A percentile compares a stretch with the other conserved stretches of the same genome.
Evolutionary conservation across 2,113 vertebrate species (phyloP).

Genomic region (Melierax canorus): DNA sequence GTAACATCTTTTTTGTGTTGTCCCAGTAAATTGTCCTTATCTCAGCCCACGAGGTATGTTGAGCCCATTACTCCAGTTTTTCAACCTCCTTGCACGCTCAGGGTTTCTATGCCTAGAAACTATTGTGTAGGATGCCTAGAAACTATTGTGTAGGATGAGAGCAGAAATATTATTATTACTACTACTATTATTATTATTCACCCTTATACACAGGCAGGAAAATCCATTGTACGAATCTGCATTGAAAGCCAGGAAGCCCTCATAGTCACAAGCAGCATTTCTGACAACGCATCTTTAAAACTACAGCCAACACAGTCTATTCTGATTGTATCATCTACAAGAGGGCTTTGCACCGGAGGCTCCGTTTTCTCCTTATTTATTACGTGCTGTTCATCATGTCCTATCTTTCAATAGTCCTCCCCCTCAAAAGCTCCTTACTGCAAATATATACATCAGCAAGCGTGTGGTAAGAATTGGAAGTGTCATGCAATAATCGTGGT

Average conservation of each 20-base stretch:
- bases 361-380: background rate
- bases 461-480: background rate
- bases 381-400: background rate
- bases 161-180: background rate
- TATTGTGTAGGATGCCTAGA: background rate
- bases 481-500: background rate
- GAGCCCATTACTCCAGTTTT: too few species aligned
- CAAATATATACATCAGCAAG: background rate
- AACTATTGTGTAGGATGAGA: background rate
- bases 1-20: too few species aligned
- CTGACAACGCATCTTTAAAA: slow-evolving; percentile 12
- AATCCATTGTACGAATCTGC: background rate
- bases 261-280: background rate
- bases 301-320: background rate
- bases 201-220: background rate
- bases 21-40: too few species aligned
- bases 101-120: background rate
- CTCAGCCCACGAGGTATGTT: too few species aligned
- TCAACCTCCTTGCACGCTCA: background rate
- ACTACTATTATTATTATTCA: background rate
- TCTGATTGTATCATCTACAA: background rate
- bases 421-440: background rate
- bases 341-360: slow-evolving; percentile 1
- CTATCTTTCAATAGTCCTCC: background rate
- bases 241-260: background rate